Percentiles rank a stretch among this genome's conserved stretches.
Evolutionary conservation across 2,888 invertebrate species (phyloP).

Genomic region (Nomada ferruginata): DNA sequence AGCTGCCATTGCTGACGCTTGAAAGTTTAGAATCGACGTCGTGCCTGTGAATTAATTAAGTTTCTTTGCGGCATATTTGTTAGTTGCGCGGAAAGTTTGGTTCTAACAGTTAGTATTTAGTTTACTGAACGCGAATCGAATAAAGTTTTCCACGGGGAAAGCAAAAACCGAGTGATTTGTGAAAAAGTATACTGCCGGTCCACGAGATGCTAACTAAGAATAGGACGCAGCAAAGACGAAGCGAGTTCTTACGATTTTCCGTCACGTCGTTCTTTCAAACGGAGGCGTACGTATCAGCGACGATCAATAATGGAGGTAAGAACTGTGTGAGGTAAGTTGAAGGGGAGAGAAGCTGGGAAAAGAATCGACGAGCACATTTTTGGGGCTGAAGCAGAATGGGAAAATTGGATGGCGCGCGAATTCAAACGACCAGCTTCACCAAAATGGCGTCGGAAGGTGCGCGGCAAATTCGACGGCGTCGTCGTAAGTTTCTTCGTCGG

Average conservation of each 20-base stretch:
- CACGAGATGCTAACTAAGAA: neutral
- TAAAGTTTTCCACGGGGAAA: neutral
- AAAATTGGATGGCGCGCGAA: neutral
- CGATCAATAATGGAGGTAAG: neutral
- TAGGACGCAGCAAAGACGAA: neutral
- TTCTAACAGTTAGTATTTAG: neutral
- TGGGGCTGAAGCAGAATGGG: neutral
- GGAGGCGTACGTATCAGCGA: neutral
- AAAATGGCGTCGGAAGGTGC: slow-evolving; percentile 5
- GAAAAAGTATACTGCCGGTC: neutral
- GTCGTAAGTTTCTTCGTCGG: too few relatives aligned
- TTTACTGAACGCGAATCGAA: neutral
- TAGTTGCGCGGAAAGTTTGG: neutral
- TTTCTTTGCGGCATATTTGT: neutral
- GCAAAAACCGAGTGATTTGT: neutral
- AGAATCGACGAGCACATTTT: neutral
- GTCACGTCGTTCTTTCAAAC: neutral
- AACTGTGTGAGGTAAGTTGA: neutral
- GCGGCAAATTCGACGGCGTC: neutral
- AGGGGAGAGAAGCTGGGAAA: neutral
- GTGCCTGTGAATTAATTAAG: neutral
- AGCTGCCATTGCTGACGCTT: neutral
- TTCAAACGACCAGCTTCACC: neutral
- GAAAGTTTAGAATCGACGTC: neutral
- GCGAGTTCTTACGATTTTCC: too few relatives aligned